Base-by-base conservation (phyloP, 2,113 vertebrate genomes). In the Pardalotus punctatus region DNA sequence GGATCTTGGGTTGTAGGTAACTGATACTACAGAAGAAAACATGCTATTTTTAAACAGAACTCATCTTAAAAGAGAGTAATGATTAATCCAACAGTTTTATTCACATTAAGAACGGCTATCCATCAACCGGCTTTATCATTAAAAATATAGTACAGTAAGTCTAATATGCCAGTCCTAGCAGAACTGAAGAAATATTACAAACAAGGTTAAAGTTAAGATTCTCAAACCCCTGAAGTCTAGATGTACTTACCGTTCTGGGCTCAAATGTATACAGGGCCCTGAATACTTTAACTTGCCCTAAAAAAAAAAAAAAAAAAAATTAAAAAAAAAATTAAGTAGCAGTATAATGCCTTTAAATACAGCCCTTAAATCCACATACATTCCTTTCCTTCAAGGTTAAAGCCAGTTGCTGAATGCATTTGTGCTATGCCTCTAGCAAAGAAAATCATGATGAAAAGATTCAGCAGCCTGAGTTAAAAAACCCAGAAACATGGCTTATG, bases 201-300 rank as follows among this genome's bases (percentile, higher is more conserved):
- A 51, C 12, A 73, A 71, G 28, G 60, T 27, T 74, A 62, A 84
- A 76, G 82, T 33, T 20, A 71, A 45, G 9, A 17, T 73, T 81
- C 19, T 78, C 28, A 70, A 92, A 71, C 6, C 1, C 3, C 25
- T 76, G 29, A 87, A 89, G 43, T 51, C 24, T 53, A 64, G n/a
- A 61, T 5, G 38, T 97, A 98, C 99, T 98, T 98, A 99, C 99
- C 48, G 99, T 99, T 98, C 99, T 98, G 81, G 99, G 99, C 90
- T 99, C 99, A 98, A 99, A 99, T 1, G 98, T 99, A 97, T 99
- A 99, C 67, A 99, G 93, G 28, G 99, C 99, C 96, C 99, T 98
- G 97, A 98, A 99, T 62, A 99, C 99, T 97, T 99, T 99, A 91
- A 99, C 99, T 95, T 99, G 99, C 58, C 99, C 99, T 99, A 83